Evolutionary conservation across 2,113 vertebrate species (phyloP), one percentile per base, ranked within the genome.

Genomic region (Mesitornis unicolor): DNA sequence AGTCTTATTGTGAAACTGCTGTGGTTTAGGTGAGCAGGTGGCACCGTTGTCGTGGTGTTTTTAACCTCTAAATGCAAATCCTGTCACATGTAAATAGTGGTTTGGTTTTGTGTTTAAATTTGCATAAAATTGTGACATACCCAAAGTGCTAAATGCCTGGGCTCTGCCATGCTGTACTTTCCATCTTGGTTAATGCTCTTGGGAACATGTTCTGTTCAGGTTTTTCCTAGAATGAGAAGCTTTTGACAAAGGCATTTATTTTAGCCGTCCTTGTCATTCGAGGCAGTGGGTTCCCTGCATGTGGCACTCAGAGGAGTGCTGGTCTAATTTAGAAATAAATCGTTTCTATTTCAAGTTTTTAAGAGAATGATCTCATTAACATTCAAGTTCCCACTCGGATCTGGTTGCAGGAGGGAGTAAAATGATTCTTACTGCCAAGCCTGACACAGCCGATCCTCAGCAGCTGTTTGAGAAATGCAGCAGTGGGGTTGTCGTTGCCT

Each of bases 341-440:
- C 0, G 10, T 69, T 95, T 92, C 89, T 94, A 91, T 95, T 95
- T 90, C 22, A 10, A 75, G 77, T 95, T 91, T 57, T 35, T 71
- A 59, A 91, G 93, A 73, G 87, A 84, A 80, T 33, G 13, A 15
- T 42, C 51, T 90, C 68, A 50, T 93, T 70, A 95, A 43, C 70
- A 61, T 88, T 83, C 45, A 10, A 21, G 43, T 77, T 94, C 70
- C 84, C 78, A 59, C 90, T 90, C 10, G 1, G 86, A 77, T 86
- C 63, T 63, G 79, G 50, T 82, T 75, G 87, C 14, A 0, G 60
- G 87, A 92, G 40, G 76, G 59, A 75, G 56, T 35, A 56, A 76
- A 78, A 43, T 3, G 48, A 96, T 29, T 29, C 45, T 74, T 20
- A 0, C 19, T 81, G 84, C 89, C 26, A 19, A 63, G 50, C 11